These are phyloP conservation scores for Nyctibius grandis DNA, from an alignment of 2,797 vertebrate species.

Conservation along the genomic window DNA sequence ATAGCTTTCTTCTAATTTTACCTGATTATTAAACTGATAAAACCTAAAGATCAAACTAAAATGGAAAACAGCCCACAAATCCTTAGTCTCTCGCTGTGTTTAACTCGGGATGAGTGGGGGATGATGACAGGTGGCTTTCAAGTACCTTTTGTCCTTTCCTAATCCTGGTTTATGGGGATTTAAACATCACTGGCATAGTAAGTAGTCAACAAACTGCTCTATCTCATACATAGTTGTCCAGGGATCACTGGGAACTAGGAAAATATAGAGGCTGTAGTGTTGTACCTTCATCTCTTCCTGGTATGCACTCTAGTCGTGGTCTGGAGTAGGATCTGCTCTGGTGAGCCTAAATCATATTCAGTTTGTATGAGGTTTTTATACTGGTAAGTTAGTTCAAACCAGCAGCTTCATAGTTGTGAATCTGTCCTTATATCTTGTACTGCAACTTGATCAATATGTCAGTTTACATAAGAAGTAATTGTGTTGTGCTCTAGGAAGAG, in stretches of 20 bases:
- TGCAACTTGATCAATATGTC: neutral
- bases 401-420: neutral
- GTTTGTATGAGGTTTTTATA: neutral
- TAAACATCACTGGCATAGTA: constrained; percentile 32
- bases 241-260: neutral
- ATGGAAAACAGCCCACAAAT: constrained; percentile 7
- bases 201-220: neutral
- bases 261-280: neutral
- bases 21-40: neutral
- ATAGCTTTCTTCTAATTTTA: neutral
- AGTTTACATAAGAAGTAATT: neutral
- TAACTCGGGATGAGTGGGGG: neutral
- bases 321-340: neutral
- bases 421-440: neutral
- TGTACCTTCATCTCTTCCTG: neutral
- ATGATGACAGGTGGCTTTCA: constrained; percentile 61
- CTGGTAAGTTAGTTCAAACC: neutral
- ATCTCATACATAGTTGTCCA: neutral
- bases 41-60: constrained; percentile 16
- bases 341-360: neutral
- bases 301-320: neutral
- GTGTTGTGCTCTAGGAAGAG: neutral
- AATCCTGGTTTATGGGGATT: constrained; percentile 58
- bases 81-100: constrained; percentile 18
- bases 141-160: constrained; percentile 56